These are phyloP conservation scores for Drosophila dunni DNA, from an alignment of 1,140 invertebrate genomes.

Conservation along the genomic window DNA sequence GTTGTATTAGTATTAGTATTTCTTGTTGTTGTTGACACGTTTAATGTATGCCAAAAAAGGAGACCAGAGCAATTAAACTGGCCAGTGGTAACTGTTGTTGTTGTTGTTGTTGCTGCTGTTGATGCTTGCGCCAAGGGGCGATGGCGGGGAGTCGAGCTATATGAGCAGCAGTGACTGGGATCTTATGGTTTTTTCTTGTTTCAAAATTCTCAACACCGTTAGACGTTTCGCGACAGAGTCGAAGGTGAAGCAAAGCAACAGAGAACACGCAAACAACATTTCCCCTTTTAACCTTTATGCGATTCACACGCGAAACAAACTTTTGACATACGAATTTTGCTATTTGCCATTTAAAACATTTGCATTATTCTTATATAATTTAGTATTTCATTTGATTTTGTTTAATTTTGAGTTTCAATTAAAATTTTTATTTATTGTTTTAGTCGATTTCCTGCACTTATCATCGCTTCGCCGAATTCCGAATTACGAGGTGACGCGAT, in stretches of 20 bases:
- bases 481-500: conserved; percentile 37
- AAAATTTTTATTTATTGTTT: not conserved
- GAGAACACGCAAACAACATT: conserved; percentile 9
- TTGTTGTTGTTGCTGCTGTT: not conserved
- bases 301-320: conserved; percentile 1
- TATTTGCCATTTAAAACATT: not conserved
- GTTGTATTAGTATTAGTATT: not conserved
- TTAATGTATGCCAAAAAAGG: conserved; percentile 61
- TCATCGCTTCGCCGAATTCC: conserved; percentile 17
- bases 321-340: not conserved
- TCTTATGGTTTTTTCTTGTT: not conserved
- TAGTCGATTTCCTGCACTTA: conserved; percentile 2
- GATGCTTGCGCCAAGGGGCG: not conserved
- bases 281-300: conserved; percentile 1
- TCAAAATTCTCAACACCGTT: conserved; percentile 6
- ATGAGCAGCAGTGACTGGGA: not conserved
- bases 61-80: conserved; percentile 61
- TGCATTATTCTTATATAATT: not conserved
- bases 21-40: conserved; percentile 35
- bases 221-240: conserved; percentile 8
- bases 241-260: conserved; percentile 8
- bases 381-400: not conserved
- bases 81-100: conserved; percentile 8
- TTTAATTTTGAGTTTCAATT: not conserved
- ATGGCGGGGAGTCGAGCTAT: not conserved